Evolutionary conservation across 2,113 vertebrate species (phyloP).

Genomic region (Ariopsis seemanni): DNA sequence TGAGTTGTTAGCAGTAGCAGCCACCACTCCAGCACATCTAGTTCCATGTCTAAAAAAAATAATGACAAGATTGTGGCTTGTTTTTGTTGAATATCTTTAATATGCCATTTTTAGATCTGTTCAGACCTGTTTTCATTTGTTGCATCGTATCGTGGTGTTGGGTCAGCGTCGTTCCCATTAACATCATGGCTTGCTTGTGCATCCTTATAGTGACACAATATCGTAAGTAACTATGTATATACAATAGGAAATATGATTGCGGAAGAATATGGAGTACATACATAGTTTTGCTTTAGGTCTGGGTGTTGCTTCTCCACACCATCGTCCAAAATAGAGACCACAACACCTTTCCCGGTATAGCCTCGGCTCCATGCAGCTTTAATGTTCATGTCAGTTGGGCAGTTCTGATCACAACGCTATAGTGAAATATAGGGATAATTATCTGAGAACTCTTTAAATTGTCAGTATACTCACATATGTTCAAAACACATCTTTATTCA

Average conservation of each 20-base stretch:
- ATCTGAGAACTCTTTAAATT: background rate
- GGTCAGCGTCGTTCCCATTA: conserved; percentile 87
- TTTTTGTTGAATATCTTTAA: background rate
- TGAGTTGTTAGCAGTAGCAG: conserved; percentile 90
- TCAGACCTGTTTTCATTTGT: conserved; percentile 90
- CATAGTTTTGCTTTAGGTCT: conserved; percentile 93
- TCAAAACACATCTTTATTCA: background rate
- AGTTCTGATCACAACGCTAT: conserved; percentile 86
- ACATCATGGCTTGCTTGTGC: conserved; percentile 89
- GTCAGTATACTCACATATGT: background rate
- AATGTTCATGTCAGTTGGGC: conserved; percentile 90
- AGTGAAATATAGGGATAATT: conserved; percentile 24
- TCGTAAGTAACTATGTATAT: conserved; percentile 39
- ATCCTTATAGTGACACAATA: conserved; percentile 78
- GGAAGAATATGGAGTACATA: conserved; percentile 71
- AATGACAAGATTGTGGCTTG: background rate
- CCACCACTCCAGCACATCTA: conserved; percentile 91
- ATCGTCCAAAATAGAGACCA: conserved; percentile 92
- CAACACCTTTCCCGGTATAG: conserved; percentile 91
- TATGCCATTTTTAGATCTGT: no score
- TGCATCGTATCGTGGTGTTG: conserved; percentile 84
- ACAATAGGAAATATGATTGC: background rate
- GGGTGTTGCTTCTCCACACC: conserved; percentile 91
- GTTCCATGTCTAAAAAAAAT: conserved; percentile 87
- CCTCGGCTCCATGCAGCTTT: conserved; percentile 90